These are phyloP conservation scores for Isichthys henryi DNA, from an alignment of 2,113 vertebrate genomes.

Conservation along the genomic window DNA sequence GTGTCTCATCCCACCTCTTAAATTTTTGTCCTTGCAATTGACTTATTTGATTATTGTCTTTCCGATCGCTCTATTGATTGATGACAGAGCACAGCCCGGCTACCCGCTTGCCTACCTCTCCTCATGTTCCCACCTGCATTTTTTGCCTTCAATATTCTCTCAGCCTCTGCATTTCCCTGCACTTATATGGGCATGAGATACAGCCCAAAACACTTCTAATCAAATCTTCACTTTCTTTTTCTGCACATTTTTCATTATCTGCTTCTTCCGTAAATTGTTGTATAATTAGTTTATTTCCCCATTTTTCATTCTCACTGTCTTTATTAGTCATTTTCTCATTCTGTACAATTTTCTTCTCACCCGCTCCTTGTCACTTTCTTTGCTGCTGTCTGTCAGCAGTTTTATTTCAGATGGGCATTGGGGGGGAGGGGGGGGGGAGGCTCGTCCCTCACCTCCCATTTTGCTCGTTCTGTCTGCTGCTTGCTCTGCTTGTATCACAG, in stretches of 20 bases:
- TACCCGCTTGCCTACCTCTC: background rate
- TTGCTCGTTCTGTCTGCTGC: background rate
- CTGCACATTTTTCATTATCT: conserved; percentile 11
- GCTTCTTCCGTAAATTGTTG: background rate
- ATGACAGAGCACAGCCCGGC: background rate
- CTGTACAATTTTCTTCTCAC: background rate
- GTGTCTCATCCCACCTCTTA: background rate
- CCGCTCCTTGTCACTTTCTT: conserved; percentile 1
- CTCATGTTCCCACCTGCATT: background rate
- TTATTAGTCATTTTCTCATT: conserved; percentile 9
- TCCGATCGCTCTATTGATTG: background rate
- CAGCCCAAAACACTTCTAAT: background rate
- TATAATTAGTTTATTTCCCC: conserved; percentile 9
- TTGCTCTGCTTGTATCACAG: background rate
- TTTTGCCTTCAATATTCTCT: background rate
- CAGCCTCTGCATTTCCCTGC: background rate
- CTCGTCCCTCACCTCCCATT: background rate
- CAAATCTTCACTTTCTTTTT: background rate
- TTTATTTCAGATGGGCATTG: background rate
- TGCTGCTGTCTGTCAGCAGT: conserved; percentile 1
- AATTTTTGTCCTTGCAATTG: background rate
- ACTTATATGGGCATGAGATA: background rate
- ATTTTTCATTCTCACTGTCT: conserved; percentile 7
- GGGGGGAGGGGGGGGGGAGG: background rate
- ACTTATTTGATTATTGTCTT: background rate